Evolutionary conservation across 2,888 invertebrate species (phyloP), one percentile per base, ranked within the genome.

Genomic region (Phengaris alcon): DNA sequence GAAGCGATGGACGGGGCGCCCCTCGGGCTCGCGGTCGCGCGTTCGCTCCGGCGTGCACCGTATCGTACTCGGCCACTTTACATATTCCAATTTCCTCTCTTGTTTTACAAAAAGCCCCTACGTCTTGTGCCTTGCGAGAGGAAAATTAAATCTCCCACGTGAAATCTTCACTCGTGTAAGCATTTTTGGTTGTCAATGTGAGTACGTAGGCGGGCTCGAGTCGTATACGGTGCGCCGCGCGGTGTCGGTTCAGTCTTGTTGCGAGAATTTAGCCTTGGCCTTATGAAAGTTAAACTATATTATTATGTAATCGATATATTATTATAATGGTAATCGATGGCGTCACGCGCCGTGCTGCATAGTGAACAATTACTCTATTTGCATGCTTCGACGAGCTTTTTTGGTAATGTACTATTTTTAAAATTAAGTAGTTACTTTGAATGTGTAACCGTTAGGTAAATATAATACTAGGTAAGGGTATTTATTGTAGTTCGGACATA

Each of bases 221-320:
- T 76, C 73, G 87, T 82, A 83, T 86, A 87, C 88, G 90, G 88
- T 88, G 89, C 89, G 90, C 85, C 84, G 85, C 83, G 85, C 87
- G 88, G 87, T 86, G 85, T 83, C 86, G 84, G 88, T 88, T 90
- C 90, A 90, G 90, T 90, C 87, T 88, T 91, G 90, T 91, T 92
- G 93, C 92, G 93, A 92, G 93, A 93, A 93, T 93, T 93, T 93
- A 93, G 93, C 91, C 93, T 93, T 93, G 93, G 93, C 93, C 93
- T 93, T 93, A 93, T 93, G 92, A 93, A 88, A 93, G 90, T 92
- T 88, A 89, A 90, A 90, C 86, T 90, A 88, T 90, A 89, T 92
- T 72, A 54, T 72, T 54, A 54, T 72, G 87, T 93, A 93, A 92
- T 91, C 90, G 90, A 88, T 89, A 88, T 89, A 88, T 87, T 88